Evolutionary conservation across 1,140 invertebrate species (phyloP), one percentile per base, ranked within the genome.

Genomic region (Lasioglossum albipes): DNA sequence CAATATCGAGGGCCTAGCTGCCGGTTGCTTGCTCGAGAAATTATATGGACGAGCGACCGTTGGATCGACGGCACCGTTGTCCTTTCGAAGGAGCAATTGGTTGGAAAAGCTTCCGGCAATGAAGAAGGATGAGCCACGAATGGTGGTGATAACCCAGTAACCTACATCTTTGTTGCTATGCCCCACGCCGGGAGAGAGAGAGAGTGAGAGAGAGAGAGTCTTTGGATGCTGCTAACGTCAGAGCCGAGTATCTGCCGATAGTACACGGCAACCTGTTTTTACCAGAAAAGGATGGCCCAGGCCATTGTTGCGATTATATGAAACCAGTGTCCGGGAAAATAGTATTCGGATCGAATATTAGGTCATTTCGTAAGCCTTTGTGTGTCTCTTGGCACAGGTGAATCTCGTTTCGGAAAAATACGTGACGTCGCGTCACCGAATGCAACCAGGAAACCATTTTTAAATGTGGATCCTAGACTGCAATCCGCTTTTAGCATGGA

Each of bases 111-210:
- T 85, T 77, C 80, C 83, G 72, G 82, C 82, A 64, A 77, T 82
- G 85, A 78, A 72, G 71, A 83, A 87, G 81, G 84, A 89, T 79
- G 83, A 71, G 70, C 77, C 61, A 64, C 31, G 59, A 86, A 78
- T 73, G 71, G 79, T 87, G 81, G 81, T 71, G 90, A 91, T 89
- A 91, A 91, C 90, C 90, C 81, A 91, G 84, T 91, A 86, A 91
- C 90, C 90, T 75, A 90, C 79, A 88, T 90, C 66, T 81, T 65
- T 36, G 20, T 22, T 66, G 70, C 77, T 76, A 87, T 77, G 45
- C 71, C 80, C 22, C 75, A 49, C 10, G 45, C 49, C 49, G 36
- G 74, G 45, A 49, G 45, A 49, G 45, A 49, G 45, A 4, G 45
- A 45, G 45, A 45, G 45, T 2, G 42, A 10, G 45, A 45, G 45